Conservation (phyloP, 2,888 invertebrate genomes). For the Syrista parreyssii region DNA sequence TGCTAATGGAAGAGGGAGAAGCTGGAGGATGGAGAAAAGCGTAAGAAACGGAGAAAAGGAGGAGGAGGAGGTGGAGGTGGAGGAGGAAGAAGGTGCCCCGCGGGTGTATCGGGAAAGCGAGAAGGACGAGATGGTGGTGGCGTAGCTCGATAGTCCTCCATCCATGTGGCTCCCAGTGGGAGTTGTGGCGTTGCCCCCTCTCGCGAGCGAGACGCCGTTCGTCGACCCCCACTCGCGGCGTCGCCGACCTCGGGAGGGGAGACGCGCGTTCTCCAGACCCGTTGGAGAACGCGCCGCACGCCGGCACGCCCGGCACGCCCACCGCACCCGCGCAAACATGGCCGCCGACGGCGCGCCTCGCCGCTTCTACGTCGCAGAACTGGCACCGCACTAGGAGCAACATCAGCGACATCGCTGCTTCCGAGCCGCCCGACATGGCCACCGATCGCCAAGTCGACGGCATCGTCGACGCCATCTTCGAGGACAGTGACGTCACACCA, state of each 20-base stretch:
- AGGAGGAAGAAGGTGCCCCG: conserved; percentile 12
- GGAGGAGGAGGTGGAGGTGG: conserved; percentile 6
- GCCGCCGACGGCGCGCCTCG: conserved; percentile 34
- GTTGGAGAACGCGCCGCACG: conserved; percentile 49
- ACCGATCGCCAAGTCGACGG: no score
- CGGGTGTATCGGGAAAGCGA: conserved; percentile 23
- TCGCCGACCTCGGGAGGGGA: conserved; percentile 40
- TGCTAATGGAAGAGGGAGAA: conserved; percentile 4
- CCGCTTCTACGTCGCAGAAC: conserved; percentile 23
- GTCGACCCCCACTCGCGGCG: conserved; percentile 12
- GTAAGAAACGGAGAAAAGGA: conserved; percentile 9
- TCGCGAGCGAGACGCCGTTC: neutral
- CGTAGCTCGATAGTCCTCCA: conserved; percentile 5
- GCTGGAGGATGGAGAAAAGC: neutral
- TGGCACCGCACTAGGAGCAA: no score
- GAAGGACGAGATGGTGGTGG: conserved; percentile 8
- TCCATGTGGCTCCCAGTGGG: neutral
- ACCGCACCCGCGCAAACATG: conserved; percentile 65
- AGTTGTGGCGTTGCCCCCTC: neutral
- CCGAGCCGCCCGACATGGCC: no score
- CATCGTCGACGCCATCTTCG: no score
- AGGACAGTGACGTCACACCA: no score
- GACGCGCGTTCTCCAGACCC: conserved; percentile 51
- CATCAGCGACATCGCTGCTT: no score
- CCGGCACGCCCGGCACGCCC: conserved; percentile 59